Percentiles rank a stretch among this genome's conserved stretches.
Conservation (phyloP, 2,888 invertebrate genomes). For the Euphydryas editha region DNA sequence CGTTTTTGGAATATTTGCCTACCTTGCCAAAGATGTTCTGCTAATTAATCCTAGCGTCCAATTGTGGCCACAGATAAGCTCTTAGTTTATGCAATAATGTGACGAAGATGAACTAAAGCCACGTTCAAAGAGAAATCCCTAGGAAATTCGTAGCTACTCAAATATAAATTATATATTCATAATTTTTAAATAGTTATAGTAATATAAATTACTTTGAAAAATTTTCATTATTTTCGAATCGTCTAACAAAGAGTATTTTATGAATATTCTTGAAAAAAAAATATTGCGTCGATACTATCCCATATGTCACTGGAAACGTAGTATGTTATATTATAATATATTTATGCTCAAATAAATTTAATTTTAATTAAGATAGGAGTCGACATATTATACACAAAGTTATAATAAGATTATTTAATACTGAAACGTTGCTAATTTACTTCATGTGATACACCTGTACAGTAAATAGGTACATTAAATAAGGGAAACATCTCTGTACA, state of each 20-base stretch:
- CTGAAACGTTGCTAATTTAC: not conserved
- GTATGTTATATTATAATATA: too few species aligned
- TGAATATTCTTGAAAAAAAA: not conserved
- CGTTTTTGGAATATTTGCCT: too few species aligned
- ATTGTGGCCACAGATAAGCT: too few species aligned
- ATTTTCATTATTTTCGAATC: not conserved
- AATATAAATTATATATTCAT: not conserved
- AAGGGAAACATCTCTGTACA: constrained; percentile 14
- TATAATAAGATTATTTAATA: not conserved
- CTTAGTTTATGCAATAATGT: too few species aligned
- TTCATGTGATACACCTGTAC: not conserved
- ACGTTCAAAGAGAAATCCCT: not conserved
- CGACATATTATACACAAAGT: not conserved
- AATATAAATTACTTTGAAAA: not conserved
- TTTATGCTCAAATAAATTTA: not conserved
- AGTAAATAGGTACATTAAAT: constrained; percentile 3
- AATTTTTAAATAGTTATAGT: not conserved
- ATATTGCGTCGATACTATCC: not conserved
- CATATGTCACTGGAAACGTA: not conserved
- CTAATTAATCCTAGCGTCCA: too few species aligned
- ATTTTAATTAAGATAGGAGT: not conserved
- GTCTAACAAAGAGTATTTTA: too few species aligned
- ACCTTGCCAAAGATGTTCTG: too few species aligned
- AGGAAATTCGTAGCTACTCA: not conserved
- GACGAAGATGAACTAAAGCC: not conserved